Evolutionary conservation across 2,113 vertebrate genomes (phyloP).

Genomic region (Oreochromis aureus): DNA sequence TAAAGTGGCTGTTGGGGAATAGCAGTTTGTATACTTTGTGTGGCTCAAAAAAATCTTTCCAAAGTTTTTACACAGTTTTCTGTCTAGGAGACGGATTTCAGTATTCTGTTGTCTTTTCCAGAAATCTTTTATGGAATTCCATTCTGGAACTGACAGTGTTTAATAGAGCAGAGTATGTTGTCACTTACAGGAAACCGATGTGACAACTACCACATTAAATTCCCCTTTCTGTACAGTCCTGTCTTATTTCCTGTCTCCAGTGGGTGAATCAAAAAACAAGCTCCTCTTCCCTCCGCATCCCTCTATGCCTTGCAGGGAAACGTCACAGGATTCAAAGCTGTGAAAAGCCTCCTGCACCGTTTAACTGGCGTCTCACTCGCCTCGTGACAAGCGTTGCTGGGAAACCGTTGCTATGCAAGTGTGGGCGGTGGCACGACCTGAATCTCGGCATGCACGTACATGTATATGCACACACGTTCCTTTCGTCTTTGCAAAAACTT

Average conservation of each 20-base stretch:
- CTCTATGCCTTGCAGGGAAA: background rate
- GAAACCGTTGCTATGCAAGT: conserved; percentile 70
- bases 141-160: background rate
- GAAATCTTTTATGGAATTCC: background rate
- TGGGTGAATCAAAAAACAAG: background rate
- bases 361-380: conserved; percentile 48
- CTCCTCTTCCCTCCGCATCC: background rate
- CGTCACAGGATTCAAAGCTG: conserved; percentile 36
- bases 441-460: background rate
- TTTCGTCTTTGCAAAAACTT: conserved; percentile 23
- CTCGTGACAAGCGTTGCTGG: conserved; percentile 64
- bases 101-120: background rate
- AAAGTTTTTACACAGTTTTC: background rate
- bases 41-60: background rate
- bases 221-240: background rate
- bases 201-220: background rate
- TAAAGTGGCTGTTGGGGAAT: background rate
- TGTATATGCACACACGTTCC: background rate
- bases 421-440: conserved; percentile 41
- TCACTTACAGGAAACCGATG: background rate
- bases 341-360: conserved; percentile 40
- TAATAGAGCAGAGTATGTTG: background rate
- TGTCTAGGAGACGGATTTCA: background rate
- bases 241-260: background rate
- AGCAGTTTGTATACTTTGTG: background rate